These are phyloP conservation scores for cattle (Bos taurus) DNA, from an alignment of 2,113 vertebrate species.

Conservation along the genomic window DNA sequence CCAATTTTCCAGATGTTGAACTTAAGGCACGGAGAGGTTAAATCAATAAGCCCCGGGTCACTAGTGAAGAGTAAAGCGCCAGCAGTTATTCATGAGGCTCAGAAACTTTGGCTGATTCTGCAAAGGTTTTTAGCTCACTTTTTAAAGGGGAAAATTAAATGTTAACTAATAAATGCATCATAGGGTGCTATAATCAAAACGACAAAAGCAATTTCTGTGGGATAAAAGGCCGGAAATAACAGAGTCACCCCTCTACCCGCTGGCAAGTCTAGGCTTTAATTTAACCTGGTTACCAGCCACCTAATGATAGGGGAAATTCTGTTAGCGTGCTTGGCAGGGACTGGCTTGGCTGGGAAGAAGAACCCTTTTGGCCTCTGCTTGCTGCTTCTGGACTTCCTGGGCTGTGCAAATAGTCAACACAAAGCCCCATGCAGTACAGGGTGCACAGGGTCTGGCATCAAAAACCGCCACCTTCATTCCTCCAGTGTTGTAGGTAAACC, in stretches of 20 bases:
- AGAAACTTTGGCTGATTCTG: not conserved
- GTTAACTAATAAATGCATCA: conserved; percentile 17
- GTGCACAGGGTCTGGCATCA: not conserved
- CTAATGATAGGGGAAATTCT: not conserved
- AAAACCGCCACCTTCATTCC: not conserved
- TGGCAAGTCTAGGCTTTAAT: conserved; percentile 21
- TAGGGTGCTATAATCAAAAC: not conserved
- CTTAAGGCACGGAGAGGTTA: not conserved
- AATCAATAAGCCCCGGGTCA: not conserved
- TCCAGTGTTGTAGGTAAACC: not conserved
- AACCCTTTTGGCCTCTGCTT: not conserved
- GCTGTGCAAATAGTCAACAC: not conserved
- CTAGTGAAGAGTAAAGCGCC: not conserved
- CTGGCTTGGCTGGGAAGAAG: not conserved
- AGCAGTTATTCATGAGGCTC: not conserved
- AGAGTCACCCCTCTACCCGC: not conserved
- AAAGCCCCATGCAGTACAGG: not conserved
- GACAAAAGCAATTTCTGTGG: not conserved
- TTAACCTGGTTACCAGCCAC: not conserved
- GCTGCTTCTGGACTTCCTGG: not conserved
- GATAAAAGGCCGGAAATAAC: not conserved
- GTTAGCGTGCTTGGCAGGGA: not conserved
- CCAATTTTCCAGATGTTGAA: not conserved
- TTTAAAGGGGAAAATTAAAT: not conserved
- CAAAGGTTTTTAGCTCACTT: not conserved